These are phyloP conservation scores for Pseudonaja textilis DNA, from an alignment of 2,113 vertebrate species.

Conservation along the genomic window DNA sequence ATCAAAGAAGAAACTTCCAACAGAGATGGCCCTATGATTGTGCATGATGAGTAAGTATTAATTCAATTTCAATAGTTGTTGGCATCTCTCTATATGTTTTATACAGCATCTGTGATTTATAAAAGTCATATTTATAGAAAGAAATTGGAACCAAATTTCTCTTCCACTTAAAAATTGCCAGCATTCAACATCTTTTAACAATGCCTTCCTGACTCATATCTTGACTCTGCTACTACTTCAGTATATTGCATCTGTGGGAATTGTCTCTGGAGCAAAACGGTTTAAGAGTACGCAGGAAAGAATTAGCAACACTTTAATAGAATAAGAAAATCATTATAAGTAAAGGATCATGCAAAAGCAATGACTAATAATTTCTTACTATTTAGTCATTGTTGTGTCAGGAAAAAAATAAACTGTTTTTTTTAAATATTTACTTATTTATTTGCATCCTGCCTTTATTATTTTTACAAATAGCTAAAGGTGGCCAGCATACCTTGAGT, in stretches of 20 bases:
- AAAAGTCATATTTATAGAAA: not conserved
- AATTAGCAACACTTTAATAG: not conserved
- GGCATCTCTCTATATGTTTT: not conserved
- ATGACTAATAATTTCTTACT: not conserved
- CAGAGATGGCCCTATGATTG: slow-evolving; percentile 84
- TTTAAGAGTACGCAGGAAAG: not conserved
- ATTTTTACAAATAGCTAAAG: not conserved
- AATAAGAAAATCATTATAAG: not conserved
- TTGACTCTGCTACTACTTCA: not conserved
- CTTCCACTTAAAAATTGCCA: not conserved
- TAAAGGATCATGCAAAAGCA: not conserved
- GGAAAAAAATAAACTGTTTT: not conserved
- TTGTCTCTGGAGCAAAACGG: not conserved
- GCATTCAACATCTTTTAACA: not conserved
- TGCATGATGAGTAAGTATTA: slow-evolving; percentile 88
- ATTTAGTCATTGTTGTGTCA: not conserved
- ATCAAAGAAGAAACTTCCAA: slow-evolving; percentile 78
- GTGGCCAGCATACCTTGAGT: not conserved
- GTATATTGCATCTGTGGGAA: not conserved
- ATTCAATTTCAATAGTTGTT: not conserved
- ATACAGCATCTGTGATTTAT: not conserved
- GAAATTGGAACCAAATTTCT: not conserved
- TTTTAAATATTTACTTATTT: not conserved
- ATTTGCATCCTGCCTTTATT: not conserved
- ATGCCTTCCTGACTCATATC: not conserved